phyloP scores from a whole-genome alignment of 2,888 invertebrate species.

The Amorpha juglandis region DNA sequence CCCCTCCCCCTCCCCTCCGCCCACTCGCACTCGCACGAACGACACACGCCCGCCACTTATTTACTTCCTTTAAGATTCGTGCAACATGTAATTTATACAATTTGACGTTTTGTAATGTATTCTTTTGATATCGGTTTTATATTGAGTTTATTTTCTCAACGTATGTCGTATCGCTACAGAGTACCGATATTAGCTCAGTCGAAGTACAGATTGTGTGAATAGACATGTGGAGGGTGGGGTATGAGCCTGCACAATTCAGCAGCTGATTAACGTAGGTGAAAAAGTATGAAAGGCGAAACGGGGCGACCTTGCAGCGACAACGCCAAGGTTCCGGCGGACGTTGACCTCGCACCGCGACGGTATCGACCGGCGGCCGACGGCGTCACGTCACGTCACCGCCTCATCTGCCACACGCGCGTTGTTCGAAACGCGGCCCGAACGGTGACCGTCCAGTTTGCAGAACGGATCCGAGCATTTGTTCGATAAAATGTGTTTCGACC shows the following conservation, averaged over 20 bases:
- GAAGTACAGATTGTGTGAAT: neutral
- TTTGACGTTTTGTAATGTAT: too few species aligned
- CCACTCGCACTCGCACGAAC: neutral
- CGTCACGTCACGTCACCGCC: constrained; percentile 35
- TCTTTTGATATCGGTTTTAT: neutral
- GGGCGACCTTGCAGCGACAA: constrained; percentile 62
- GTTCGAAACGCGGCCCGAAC: constrained; percentile 17
- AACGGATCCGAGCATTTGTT: neutral
- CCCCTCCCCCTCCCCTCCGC: too few species aligned
- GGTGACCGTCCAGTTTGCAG: neutral
- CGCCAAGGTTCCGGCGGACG: constrained; percentile 63
- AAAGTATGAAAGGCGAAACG: neutral
- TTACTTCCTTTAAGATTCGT: too few species aligned
- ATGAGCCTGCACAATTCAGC: neutral
- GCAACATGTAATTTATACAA: too few species aligned
- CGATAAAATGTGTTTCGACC: constrained; percentile 2
- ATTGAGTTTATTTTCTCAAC: neutral
- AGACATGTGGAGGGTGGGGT: neutral
- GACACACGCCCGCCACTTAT: too few species aligned
- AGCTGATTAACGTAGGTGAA: constrained; percentile 4
- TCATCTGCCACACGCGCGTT: neutral
- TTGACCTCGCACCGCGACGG: constrained; percentile 51
- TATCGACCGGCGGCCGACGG: constrained; percentile 43
- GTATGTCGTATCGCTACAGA: neutral
- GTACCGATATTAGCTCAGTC: neutral